Conservation (phyloP, 2,113 vertebrate species). For the Scortum barcoo region DNA sequence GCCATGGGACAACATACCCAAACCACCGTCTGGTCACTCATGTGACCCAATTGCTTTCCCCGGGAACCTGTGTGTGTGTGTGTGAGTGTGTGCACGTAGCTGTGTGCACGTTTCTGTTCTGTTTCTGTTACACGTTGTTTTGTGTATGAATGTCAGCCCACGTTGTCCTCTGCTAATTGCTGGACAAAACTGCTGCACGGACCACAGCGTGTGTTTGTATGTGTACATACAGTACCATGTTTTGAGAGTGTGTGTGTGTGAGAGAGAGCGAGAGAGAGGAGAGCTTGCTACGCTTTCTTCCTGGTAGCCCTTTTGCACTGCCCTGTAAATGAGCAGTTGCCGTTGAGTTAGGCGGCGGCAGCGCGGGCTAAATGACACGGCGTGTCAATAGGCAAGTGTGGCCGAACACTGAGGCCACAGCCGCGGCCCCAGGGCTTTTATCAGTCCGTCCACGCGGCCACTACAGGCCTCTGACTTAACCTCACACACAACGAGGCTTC, state of each 20-base stretch:
- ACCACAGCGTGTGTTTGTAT: conserved; percentile 73
- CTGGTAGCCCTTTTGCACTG: conserved; percentile 83
- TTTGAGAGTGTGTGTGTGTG: conserved; percentile 63
- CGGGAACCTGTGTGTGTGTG: conserved; percentile 34
- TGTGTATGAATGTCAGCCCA: conserved; percentile 63
- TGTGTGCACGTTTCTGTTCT: conserved; percentile 30
- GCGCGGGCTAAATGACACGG: conserved; percentile 84
- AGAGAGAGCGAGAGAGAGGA: conserved; percentile 54
- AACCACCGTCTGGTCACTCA: conserved; percentile 83
- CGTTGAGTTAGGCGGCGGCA: conserved; percentile 82
- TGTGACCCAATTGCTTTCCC: conserved; percentile 69
- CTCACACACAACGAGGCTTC: conserved; percentile 80
- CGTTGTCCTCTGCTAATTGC: conserved; percentile 70
- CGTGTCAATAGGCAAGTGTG: conserved; percentile 82
- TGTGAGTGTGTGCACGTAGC: neutral
- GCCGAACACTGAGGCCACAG: conserved; percentile 83
- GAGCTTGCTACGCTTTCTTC: conserved; percentile 67
- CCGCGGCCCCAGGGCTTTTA: conserved; percentile 83
- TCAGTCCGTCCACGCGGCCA: conserved; percentile 80
- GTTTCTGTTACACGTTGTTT: conserved; percentile 48
- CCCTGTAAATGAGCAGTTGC: conserved; percentile 86
- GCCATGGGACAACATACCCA: conserved; percentile 71
- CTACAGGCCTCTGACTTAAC: conserved; percentile 79
- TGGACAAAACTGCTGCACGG: conserved; percentile 61
- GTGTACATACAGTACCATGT: conserved; percentile 72